Base-by-base conservation (phyloP, 1,140 invertebrate genomes). In the Holotrichia oblita region DNA sequence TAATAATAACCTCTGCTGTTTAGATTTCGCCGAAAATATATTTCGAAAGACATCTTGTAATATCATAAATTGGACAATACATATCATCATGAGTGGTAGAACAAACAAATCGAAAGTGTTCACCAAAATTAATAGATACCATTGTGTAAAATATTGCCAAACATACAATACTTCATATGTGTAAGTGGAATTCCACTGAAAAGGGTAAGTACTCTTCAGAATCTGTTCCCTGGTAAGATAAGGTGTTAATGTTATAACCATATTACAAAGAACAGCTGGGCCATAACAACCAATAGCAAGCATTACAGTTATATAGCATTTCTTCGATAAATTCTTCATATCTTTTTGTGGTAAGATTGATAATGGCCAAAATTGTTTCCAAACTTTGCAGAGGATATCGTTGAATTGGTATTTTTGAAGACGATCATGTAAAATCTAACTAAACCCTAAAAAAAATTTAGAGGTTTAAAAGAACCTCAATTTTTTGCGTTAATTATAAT, bases 111-210 rank as follows among this genome's bases (percentile, higher is more conserved):
- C 75, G 44, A 76, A 76, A 24, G 41, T 55, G 27, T 55, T 48
- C 27, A 76, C 44, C 10, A 55, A 9, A 14, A 76, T 42, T 27
- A 76, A 20, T 0, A 55, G 8, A 24, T 48, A 76, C 75, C 75
- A 76, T 17, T 76, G 40, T 0, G 24, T 34, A 76, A 76, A 34
- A 27, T 76, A 76, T 76, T 76, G 75, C 75, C 75, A 76, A 48
- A 55, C 20, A 27, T 48, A 76, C 3, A 76, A 1, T 10, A 12
- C n/a, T 55, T 76, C 75, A 24, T 76, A 76, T 3, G 48, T 42
- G 42, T 76, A 76, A 44, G 75, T 76, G 14, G 40, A 12, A 10
- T 76, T 76, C 75, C 75, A 76, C 10, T 27, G 17, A n/a, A 76
- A 76, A 3, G 75, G 75, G 55, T 76, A 76, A 0, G 22, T 22